Conservation (phyloP, 1,140 invertebrate species). For the Colletes latitarsis region DNA sequence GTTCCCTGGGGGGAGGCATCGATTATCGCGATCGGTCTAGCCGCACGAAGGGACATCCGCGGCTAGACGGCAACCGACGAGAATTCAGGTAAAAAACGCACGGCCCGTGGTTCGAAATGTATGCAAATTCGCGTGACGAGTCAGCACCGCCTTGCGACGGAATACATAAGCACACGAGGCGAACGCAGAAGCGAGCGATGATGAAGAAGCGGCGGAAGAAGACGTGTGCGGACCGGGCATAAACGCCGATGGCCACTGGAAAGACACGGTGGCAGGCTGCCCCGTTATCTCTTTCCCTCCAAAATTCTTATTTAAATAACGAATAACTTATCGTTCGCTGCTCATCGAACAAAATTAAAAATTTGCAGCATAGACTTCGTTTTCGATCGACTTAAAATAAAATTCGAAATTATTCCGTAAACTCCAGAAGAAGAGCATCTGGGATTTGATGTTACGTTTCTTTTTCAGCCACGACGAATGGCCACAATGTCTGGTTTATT, state of each 20-base stretch:
- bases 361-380: too few species aligned
- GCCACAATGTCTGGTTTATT: too few species aligned
- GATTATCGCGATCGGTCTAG: conserved; percentile 26
- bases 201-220: neutral
- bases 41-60: conserved; percentile 5
- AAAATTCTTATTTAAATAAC: neutral
- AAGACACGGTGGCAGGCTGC: conserved; percentile 61
- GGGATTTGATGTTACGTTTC: too few species aligned
- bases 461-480: too few species aligned
- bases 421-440: too few species aligned
- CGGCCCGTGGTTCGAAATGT: conserved; percentile 45
- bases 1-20: neutral
- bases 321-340: too few species aligned
- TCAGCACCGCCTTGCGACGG: conserved; percentile 55
- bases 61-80: neutral
- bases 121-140: conserved; percentile 68
- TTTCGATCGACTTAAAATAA: too few species aligned
- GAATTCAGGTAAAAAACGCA: conserved; percentile 39
- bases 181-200: neutral
- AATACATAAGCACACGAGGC: conserved; percentile 53
- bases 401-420: too few species aligned
- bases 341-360: too few species aligned
- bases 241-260: conserved; percentile 59
- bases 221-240: conserved; percentile 28
- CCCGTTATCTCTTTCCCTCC: conserved; percentile 46